These are phyloP conservation scores for Siphamia tubifer DNA, from an alignment of 2,113 vertebrate species.

Conservation along the genomic window DNA sequence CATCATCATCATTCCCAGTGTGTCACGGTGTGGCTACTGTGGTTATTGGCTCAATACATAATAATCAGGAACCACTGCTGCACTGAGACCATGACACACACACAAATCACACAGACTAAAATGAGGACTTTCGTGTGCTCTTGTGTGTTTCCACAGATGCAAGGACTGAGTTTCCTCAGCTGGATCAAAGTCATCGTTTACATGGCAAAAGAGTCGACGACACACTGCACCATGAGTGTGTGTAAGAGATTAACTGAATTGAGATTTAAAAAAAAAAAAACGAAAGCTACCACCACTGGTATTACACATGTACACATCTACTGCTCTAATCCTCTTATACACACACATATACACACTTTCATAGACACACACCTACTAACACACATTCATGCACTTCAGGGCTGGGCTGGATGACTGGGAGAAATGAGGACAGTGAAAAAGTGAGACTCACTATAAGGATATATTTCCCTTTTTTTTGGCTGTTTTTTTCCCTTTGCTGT, in stretches of 20 bases:
- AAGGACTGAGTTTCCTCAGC: conserved; percentile 5
- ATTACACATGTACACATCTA: conserved; percentile 25
- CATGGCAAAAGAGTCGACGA: not conserved
- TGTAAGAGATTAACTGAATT: conserved; percentile 41
- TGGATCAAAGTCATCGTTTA: conserved; percentile 21
- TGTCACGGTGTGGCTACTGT: not conserved
- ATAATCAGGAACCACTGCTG: conserved; percentile 36
- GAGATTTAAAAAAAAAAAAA: too few relatives aligned
- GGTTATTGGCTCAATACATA: conserved; percentile 8
- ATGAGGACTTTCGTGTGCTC: not conserved
- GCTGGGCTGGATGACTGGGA: not conserved
- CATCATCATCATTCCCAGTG: not conserved
- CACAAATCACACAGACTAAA: not conserved
- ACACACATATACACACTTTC: not conserved
- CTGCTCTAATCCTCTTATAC: conserved; percentile 2
- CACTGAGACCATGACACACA: not conserved
- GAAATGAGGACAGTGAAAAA: not conserved
- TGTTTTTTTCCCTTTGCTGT: not conserved
- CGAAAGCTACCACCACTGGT: too few relatives aligned
- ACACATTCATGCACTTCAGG: not conserved
- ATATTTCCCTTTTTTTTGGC: not conserved
- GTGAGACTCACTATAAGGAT: not conserved
- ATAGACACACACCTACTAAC: not conserved
- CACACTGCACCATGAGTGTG: conserved; percentile 3
- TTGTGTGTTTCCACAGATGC: not conserved